Conservation (phyloP, 1,140 invertebrate species). For the Drosophila kikkawai region DNA sequence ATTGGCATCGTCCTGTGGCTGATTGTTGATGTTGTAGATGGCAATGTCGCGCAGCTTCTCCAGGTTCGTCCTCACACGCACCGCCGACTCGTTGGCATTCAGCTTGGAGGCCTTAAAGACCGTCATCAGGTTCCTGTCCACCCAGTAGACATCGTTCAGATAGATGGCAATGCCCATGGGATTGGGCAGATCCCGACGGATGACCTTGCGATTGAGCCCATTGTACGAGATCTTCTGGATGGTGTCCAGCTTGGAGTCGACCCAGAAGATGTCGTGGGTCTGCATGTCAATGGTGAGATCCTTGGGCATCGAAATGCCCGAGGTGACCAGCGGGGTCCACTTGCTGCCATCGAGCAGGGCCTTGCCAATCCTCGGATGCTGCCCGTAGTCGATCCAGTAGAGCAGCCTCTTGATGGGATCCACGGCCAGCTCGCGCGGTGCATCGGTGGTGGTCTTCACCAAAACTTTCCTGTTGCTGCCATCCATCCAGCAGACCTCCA, state of each 20-base stretch:
- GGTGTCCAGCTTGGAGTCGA: conserved; percentile 96
- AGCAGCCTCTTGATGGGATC: conserved; percentile 97
- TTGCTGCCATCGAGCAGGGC: conserved; percentile 95
- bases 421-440: conserved; percentile 96
- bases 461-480: conserved; percentile 96
- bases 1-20: conserved; percentile 92
- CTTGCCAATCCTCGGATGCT: conserved; percentile 97
- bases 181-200: conserved; percentile 95
- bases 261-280: conserved; percentile 99
- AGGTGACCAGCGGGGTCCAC: conserved; percentile 94
- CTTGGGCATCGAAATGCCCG: conserved; percentile 95
- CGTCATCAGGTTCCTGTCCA: conserved; percentile 95
- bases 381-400: conserved; percentile 99
- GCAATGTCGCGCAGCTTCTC: conserved; percentile 94
- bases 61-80: conserved; percentile 92
- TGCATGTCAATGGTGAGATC: conserved; percentile 97
- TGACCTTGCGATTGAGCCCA: conserved; percentile 92
- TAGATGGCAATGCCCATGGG: conserved; percentile 97
- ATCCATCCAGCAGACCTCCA: conserved; percentile 97
- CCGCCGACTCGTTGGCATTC: conserved; percentile 89
- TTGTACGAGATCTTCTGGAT: conserved; percentile 95
- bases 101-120: conserved; percentile 94
- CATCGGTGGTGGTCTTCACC: conserved; percentile 96
- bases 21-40: conserved; percentile 95
- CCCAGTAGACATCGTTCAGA: conserved; percentile 96